Conservation (phyloP, 2,797 vertebrate species). For the Gymnoscopelus microlampas region DNA sequence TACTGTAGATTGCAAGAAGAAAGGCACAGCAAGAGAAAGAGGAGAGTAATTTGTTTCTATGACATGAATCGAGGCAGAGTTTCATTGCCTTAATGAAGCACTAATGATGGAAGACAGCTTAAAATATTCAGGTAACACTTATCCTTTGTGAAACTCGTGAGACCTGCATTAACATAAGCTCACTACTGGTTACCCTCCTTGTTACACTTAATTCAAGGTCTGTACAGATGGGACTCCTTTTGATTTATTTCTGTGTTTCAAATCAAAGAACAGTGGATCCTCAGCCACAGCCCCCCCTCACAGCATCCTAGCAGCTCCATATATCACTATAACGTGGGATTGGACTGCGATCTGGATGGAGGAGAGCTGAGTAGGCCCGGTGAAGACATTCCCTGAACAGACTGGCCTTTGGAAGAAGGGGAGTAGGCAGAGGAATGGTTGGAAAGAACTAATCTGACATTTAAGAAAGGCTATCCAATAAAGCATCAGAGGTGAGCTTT, state of each 20-base stretch:
- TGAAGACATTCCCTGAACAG: constrained; percentile 57
- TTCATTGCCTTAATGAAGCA: constrained; percentile 60
- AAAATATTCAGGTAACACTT: constrained; percentile 69
- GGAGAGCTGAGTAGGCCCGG: constrained; percentile 52
- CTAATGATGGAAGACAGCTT: constrained; percentile 60
- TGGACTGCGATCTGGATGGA: constrained; percentile 36
- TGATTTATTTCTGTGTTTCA: constrained; percentile 47
- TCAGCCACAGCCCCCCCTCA: constrained; percentile 23
- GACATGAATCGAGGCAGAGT: constrained; percentile 46
- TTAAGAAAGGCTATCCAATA: constrained; percentile 57
- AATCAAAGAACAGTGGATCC: constrained; percentile 36
- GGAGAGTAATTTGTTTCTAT: constrained; percentile 56
- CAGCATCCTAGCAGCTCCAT: constrained; percentile 14
- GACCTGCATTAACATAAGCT: constrained; percentile 59
- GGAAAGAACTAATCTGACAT: constrained; percentile 69
- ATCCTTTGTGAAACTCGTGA: constrained; percentile 47
- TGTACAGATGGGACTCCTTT: constrained; percentile 35
- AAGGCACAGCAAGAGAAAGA: constrained; percentile 24
- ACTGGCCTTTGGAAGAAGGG: constrained; percentile 63
- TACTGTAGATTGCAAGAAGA: constrained; percentile 20
- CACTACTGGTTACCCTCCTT: constrained; percentile 36
- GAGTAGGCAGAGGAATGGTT: constrained; percentile 54
- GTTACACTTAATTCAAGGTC: constrained; percentile 55
- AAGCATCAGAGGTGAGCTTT: constrained; percentile 38
- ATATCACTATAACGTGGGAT: constrained; percentile 44